Evolutionary conservation across 2,888 invertebrate genomes (phyloP), one percentile per base, ranked within the genome.

Genomic region (Eumerus sabulonum): DNA sequence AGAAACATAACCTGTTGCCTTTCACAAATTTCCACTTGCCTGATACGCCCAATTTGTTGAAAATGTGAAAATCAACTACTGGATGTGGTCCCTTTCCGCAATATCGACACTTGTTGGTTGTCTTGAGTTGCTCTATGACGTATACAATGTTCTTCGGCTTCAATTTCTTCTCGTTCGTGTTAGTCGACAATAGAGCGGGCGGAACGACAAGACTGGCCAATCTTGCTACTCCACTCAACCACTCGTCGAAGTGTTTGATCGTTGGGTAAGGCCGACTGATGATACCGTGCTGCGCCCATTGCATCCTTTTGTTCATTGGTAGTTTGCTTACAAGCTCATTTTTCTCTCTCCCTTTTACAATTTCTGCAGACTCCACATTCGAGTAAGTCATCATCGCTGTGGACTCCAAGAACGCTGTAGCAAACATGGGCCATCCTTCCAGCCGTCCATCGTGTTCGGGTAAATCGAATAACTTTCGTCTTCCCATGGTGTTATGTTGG

Each of bases 241-340:
- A 63, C 13, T 17, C 45, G 36, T 12, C 56, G 36, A 63, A 71
- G 14, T 70, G 53, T 16, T 18, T 36, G 13, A 63, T 40, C n/a
- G 11, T 40, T 40, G 40, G 40, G n/a, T 40, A 40, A 2, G 40
- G 40, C 40, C 9, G 40, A 16, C 53, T 53, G 13, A 12, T 14
- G 40, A 42, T 18, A 11, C 60, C 47, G 1, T 36, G 4, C 18
- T 62, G 42, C 4, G 53, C 60, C 51, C 63, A 72, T 53, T 72
- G 56, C 11, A 72, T 11, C 19, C 48, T 47, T 14, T 57, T 73
- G 11, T 53, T 51, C 51, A 40, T 27, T 3, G 36, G 36, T 11
- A 36, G 36, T 11, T 36, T 36, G 11, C 36, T 38, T 16, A 19
- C 14, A 9, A n/a, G 36, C 12, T 53, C 11, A 4, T n/a, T n/a